These are phyloP conservation scores for Ectropis crepuscularia DNA, from an alignment of 2,888 invertebrate genomes.

Conservation along the genomic window DNA sequence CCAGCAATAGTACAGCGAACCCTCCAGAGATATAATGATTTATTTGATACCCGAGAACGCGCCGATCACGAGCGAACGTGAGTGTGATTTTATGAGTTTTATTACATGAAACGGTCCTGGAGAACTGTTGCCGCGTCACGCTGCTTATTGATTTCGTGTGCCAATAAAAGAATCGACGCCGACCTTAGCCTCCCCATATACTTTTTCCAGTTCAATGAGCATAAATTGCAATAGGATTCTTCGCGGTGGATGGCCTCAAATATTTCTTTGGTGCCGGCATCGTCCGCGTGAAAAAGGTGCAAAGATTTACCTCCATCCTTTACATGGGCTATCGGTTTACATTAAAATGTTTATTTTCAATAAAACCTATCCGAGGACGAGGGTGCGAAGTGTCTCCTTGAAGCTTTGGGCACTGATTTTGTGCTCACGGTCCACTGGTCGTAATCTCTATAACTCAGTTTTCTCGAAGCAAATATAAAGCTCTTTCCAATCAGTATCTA, in stretches of 20 bases:
- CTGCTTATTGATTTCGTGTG: constrained; percentile 75
- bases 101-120: constrained; percentile 51
- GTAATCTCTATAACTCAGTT: constrained; percentile 58
- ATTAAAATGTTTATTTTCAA: constrained; percentile 72
- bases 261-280: constrained; percentile 69
- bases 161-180: constrained; percentile 79
- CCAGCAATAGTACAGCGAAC: constrained; percentile 61
- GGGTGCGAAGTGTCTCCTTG: constrained; percentile 50
- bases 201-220: constrained; percentile 80
- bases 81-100: constrained; percentile 58
- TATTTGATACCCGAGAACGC: constrained; percentile 43
- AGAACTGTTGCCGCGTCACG: constrained; percentile 67
- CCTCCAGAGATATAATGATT: constrained; percentile 59
- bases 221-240: constrained; percentile 84
- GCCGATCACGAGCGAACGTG: constrained; percentile 45
- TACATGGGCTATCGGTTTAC: constrained; percentile 61
- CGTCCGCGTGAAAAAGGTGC: constrained; percentile 69
- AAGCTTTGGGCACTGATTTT: constrained; percentile 54
- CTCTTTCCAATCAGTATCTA: constrained; percentile 43
- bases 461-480: constrained; percentile 53
- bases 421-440: constrained; percentile 53
- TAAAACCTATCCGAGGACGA: constrained; percentile 51
- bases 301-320: constrained; percentile 72
- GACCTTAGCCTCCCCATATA: constrained; percentile 78
- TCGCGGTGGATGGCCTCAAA: constrained; percentile 72